Evolutionary conservation across 2,888 invertebrate species (phyloP).

Genomic region (Hydropsyche betteni): DNA sequence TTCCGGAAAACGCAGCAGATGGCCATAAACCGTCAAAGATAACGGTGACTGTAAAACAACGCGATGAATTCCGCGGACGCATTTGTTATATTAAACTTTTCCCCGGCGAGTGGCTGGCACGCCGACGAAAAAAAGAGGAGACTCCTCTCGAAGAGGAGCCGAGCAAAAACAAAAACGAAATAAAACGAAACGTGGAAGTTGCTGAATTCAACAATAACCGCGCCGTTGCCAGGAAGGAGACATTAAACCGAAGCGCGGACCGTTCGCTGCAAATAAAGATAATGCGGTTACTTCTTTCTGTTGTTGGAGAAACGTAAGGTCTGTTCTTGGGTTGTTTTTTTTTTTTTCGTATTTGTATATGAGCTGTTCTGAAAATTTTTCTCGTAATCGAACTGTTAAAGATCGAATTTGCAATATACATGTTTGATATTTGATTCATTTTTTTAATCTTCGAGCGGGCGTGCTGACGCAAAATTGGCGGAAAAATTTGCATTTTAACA

Average conservation of each 20-base stretch:
- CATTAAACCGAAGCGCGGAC: conserved; percentile 7
- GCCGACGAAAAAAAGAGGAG: not conserved
- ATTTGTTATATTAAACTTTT: conserved; percentile 32
- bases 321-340: not conserved
- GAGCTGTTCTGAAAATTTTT: too few species aligned
- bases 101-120: not conserved
- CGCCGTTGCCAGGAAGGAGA: not conserved
- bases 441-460: too few species aligned
- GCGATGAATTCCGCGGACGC: conserved; percentile 30
- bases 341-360: not conserved
- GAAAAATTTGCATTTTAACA: too few species aligned
- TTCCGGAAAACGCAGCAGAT: conserved; percentile 12
- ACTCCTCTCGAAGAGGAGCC: too few species aligned
- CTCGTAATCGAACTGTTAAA: too few species aligned
- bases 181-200: not conserved
- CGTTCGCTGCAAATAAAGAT: too few species aligned
- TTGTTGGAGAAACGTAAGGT: conserved; percentile 2
- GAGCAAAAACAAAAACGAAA: not conserved
- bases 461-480: too few species aligned
- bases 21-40: conserved; percentile 26
- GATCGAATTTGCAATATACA: too few species aligned
- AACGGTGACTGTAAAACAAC: conserved; percentile 16
- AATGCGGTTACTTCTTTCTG: not conserved
- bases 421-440: too few species aligned
- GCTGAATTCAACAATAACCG: conserved; percentile 13